Base-by-base conservation (phyloP, 2,888 invertebrate species). In the Sinodicranocentrus sp. region DNA sequence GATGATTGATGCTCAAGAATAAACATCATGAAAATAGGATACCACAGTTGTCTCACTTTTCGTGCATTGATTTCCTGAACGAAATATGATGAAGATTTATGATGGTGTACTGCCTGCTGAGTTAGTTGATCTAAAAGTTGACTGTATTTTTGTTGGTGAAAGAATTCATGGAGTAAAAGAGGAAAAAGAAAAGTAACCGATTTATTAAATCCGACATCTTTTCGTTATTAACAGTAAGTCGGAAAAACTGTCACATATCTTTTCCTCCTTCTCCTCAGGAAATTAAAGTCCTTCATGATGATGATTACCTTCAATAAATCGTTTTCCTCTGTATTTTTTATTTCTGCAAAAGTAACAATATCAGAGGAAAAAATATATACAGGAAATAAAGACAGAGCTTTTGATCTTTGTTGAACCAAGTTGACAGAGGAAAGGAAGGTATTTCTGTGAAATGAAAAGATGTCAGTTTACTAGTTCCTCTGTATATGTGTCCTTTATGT, bases 141-240 rank as follows among this genome's bases (percentile, higher is more conserved):
- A 15, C 19, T 28, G 52, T 77, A 39, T 59, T 73, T 44, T 71
- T 75, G 52, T 65, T 78, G 95, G 95, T 10, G 94, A 95, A 90
- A 97, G 97, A 96, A 96, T 97, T 87, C 96, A 96, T 90, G 96
- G 96, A 95, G 94, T 72, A 91, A 92, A 78, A 97, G 17, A 5
- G 48, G 15, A 48, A 15, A 5, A 63, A 6, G 26, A n/a, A 44
- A 67, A 67, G 23, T 44, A 33, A 8, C 43, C 43, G 26, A 67
- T 67, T 19, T 25, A 28, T 10, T 39, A 44, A 39, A 39, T 13
- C 48, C 17, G 13, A 28, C 65, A 28, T 72, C 44, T 43, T 59
- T 61, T 67, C 57, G 33, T 48, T 63, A 54, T n/a, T n/a, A n/a
- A n/a, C 5, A 44, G 26, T 43, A 19, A 25, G 33, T 21, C 23